These are phyloP conservation scores for Prorops nasuta DNA, from an alignment of 1,140 invertebrate genomes.

Conservation along the genomic window DNA sequence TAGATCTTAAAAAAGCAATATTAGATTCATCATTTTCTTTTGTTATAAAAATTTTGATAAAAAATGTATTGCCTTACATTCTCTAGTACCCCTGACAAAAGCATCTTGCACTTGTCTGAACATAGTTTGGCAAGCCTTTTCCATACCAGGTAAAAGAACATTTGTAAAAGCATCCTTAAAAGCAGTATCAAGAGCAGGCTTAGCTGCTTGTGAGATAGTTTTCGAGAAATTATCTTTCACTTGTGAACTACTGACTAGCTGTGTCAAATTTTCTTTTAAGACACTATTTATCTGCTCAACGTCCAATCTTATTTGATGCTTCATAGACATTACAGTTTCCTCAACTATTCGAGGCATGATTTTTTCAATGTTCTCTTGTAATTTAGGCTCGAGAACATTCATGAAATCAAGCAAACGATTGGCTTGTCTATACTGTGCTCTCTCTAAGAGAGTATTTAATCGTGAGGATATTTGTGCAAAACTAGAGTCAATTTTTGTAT, in stretches of 20 bases:
- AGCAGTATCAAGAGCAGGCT: slow-evolving; percentile 65
- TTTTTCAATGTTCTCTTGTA: slow-evolving; percentile 66
- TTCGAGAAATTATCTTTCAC: slow-evolving; percentile 73
- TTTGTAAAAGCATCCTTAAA: slow-evolving; percentile 75
- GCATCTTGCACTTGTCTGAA: slow-evolving; percentile 85
- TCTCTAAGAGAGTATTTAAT: slow-evolving; percentile 47
- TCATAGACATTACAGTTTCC: slow-evolving; percentile 69
- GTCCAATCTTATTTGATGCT: slow-evolving; percentile 71
- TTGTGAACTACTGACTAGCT: slow-evolving; percentile 72
- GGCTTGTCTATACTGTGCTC: slow-evolving; percentile 55
- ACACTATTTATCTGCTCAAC: slow-evolving; percentile 73
- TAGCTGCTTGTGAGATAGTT: slow-evolving; percentile 65
- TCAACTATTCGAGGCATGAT: slow-evolving; percentile 62
- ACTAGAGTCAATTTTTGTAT: slow-evolving; percentile 39
- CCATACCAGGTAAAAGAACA: slow-evolving; percentile 78
- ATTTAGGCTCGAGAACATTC: slow-evolving; percentile 65
- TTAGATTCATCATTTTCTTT: neutral
- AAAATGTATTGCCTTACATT: slow-evolving; percentile 69
- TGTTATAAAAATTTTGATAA: neutral
- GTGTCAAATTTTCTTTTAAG: slow-evolving; percentile 75
- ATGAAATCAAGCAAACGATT: slow-evolving; percentile 54
- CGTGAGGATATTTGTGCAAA: slow-evolving; percentile 44
- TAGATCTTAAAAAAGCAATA: slow-evolving; percentile 37
- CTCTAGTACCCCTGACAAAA: slow-evolving; percentile 81
- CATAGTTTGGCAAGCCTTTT: slow-evolving; percentile 80